Base-by-base conservation (phyloP, 2,888 invertebrate genomes). In the Drosophila paucipuncta region DNA sequence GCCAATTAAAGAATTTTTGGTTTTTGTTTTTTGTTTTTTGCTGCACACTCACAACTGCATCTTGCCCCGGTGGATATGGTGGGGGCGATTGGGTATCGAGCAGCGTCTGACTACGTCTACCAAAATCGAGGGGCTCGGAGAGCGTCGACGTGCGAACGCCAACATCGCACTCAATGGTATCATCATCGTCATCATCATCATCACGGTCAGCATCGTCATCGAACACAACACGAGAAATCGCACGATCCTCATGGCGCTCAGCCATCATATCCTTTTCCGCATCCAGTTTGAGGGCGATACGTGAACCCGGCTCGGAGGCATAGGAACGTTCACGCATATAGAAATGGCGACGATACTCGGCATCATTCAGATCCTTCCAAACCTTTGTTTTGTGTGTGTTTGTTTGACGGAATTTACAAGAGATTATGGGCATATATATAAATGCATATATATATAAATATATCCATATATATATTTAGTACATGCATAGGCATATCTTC, bases 241-340 rank as follows among this genome's bases (percentile, higher is more conserved):
- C 18, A n/a, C 55, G 55, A 28, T 41, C 58, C 25, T 62, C 78
- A 25, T 71, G 73, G 28, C 67, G 67, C 30, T 73, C 82, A 49
- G 16, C 22, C 6, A 10, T n/a, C 6, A 10, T n/a, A 55, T 74
- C 82, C 72, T 75, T 84, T 13, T 88, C 88, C 33, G 91, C 91
- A 68, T 91, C 89, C 73, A 90, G 75, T 71, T 92, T 90, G 53
- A 91, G 86, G 54, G 90, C 92, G 67, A 93, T 91, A 57, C 92
- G 91, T 30, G 93, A 93, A 41, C 92, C 92, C 31, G 93, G 93
- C 79, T 92, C 92, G 47, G 93, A 92, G 68, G 92, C 92, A 83
- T 93, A 92, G 10, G 92, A 92, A 60, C 93, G 91, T 68, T 92
- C 93, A n/a, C 92, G 92, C 83, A 90, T 86, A 78, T 92, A 92